Evolutionary conservation across 2,888 invertebrate genomes (phyloP), one percentile per base, ranked within the genome.

Genomic region (Prosopocoilus inquinatus): DNA sequence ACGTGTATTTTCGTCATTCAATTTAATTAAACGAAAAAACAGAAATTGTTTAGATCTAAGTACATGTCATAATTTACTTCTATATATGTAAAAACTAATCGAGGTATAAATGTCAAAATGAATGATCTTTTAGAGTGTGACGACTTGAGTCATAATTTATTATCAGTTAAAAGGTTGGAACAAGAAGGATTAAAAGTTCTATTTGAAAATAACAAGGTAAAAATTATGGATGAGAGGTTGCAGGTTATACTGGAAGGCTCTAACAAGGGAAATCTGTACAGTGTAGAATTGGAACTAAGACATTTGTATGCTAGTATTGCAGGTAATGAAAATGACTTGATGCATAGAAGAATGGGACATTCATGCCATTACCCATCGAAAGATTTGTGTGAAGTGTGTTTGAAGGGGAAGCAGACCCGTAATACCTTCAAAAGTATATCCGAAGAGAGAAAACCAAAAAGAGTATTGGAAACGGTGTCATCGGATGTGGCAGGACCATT

Each of bases 181-280:
- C 41, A 41, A 41, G 41, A 41, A 41, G 9, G 41, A 41, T 16
- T 41, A 41, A 41, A 11, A 41, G 41, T 41, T 9, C 11, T 41
- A n/a, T 41, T 41, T 41, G 41, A 1, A 9, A 41, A 41, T 2
- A 41, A 41, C 41, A 41, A 41, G 11, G 41, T 41, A 9, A 41
- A 41, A n/a, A 41, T 41, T 11, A 41, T 41, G 9, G 8, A 11
- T 41, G 41, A 11, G n/a, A 41, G 12, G 8, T 41, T 11, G 12
- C 15, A 41, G 12, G 11, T 41, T 11, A 11, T 41, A 41, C 11
- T 41, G 16, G 41, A 41, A 9, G 41, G 41, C 15, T 9, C 15
- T 41, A 41, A 11, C 9, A n/a, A n/a, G n/a, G n/a, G n/a, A n/a
- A n/a, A n/a, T n/a, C n/a, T 9, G 11, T 9, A 11, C 12, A 41